Base-by-base conservation (phyloP, 37 sponge, comb jelly and placozoan genomes). In the Spongilla lacustris region DNA sequence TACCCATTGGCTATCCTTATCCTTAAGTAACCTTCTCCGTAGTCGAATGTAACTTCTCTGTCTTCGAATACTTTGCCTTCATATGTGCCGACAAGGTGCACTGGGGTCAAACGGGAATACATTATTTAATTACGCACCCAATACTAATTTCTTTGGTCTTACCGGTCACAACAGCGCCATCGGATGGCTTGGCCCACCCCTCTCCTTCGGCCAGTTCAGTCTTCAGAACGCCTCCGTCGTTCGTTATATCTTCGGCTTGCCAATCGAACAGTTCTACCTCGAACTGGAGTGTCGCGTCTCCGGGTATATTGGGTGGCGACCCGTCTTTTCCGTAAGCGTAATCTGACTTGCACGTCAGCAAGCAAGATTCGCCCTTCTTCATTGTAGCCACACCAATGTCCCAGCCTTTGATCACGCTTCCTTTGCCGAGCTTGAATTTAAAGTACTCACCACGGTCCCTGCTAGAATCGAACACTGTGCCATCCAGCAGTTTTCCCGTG, bases 401-500 rank as follows among this genome's bases (percentile, higher is more conserved):
- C 99, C 99, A 98, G 5, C 97, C 99, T 69, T 98, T 98, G 73
- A 98, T 98, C 22, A 98, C 99, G 58, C 88, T 81, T 76, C 91
- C 90, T 46, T 92, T 46, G n/a, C 99, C 99, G 19, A 98, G 88
- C 46, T 92, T 91, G 70, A 98, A 96, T 21, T 83, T 88, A 82
- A 98, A 98, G 29, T 75, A 77, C 41, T 91, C 94, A 8, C 83
- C 76, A 21, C 92, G 73, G 2, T 95, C 94, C 36, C 88, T 80
- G 85, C 99, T 98, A 12, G 97, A 96, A 73, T 98, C 99, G 68
- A 98, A 98, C 49, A 90, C 89, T 12, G 93, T 87, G 27, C 97
- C 97, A 72, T 93, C 95, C 35, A 96, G 74, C 46, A 96, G 89
- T 17, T 90, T 74, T 2, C 99, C 99, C 26, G 88, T 91, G 84